Evolutionary conservation across 1,140 invertebrate species (phyloP), one percentile per base, ranked within the genome.

Genomic region (Pentalonia nigronervosa): DNA sequence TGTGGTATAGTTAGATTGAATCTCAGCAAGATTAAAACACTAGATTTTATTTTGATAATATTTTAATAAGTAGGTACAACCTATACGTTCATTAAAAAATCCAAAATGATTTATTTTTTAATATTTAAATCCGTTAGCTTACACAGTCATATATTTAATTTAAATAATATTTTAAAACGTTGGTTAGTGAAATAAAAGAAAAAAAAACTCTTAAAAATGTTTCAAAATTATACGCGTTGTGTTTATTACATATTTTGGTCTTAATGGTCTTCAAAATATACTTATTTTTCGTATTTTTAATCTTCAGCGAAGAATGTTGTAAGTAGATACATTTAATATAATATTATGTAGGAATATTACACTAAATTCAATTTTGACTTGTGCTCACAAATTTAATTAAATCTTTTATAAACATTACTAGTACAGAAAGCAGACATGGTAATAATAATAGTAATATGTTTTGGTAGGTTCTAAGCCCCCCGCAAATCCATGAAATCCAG

Each of bases 371-470:
- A 45, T 86, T 86, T 86, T 45, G 83, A 86, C 45, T 87, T 45
- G 84, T 6, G 45, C 84, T 47, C 48, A 87, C 25, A 48, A 87
- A 48, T 47, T 87, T 87, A 87, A 87, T 87, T 87, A 87, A 87
- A 87, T 87, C 45, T 11, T 30, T 6, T n/a, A 47, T 86, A 48
- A 87, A 45, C 45, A 30, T 47, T n/a, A 14, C 34, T 47, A 45
- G 45, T 86, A 86, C 23, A 30, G 21, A 41, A 45, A 86, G 21
- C 41, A 45, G 11, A 86, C 83, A 86, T 45, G 11, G 9, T 86
- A 30, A 86, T 86, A 86, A 86, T 45, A 25, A 41, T 84, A 41
- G 36, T 81, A 36, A n/a, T 41, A n/a, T n/a, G n/a, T n/a, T n/a
- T n/a, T n/a, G n/a, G n/a, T n/a, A n/a, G n/a, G n/a, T n/a, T n/a